Base-by-base conservation (phyloP, 2,888 invertebrate genomes). In the Podabrus alpinus region DNA sequence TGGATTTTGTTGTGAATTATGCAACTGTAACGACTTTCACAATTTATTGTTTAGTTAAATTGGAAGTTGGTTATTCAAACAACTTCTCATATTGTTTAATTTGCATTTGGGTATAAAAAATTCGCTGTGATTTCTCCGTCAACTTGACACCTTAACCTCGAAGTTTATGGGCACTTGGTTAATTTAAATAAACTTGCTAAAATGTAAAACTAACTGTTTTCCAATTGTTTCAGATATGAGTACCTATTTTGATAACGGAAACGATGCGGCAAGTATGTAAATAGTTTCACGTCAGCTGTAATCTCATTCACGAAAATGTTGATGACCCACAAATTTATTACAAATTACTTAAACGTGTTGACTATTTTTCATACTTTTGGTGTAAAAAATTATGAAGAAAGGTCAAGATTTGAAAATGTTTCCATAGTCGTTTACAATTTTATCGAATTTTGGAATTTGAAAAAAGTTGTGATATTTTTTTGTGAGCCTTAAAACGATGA, bases 241-340 rank as follows among this genome's bases (percentile, higher is more conserved):
- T 73, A 73, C 77, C 72, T 72, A 74, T 77, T 77, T 77, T 74
- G 77, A 70, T 77, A 77, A 77, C 77, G 77, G 77, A 77, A 72
- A 71, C 73, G 62, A 29, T 61, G 68, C 60, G 66, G 59, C 71
- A 71, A 60, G 69, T 74, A 77, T 77, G 77, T 77, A 77, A 74
- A 77, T 74, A 74, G 74, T 74, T 74, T 77, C 77, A 72, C 74
- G 74, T 70, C 77, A 68, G 66, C 72, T 74, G 69, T 68, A 76
- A 64, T 68, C 71, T 67, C 70, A 74, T 74, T 74, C 71, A 71
- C 70, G 66, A 71, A 71, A 17, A 70, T 62, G 70, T 61, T 25
- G 64, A 64, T 64, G 70, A 15, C 70, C 70, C 15, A 70, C 15
- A 70, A 70, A 29, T 64, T 64, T 67, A 71, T 59, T 71, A 60